Evolutionary conservation across 1,140 invertebrate species (phyloP).

Genomic region (Trachymyrmex cornetzi): DNA sequence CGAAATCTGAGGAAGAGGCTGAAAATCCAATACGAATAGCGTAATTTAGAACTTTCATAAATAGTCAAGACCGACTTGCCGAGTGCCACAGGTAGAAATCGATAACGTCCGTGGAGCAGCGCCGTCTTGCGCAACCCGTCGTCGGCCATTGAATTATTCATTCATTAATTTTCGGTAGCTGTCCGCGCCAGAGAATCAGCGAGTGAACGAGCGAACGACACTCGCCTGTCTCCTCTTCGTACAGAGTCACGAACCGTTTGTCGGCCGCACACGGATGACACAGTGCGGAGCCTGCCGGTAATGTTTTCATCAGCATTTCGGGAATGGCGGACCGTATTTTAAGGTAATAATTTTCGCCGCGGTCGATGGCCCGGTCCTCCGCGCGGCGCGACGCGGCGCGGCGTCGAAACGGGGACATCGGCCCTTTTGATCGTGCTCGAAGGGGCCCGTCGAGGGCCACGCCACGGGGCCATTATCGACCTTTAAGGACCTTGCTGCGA

Average conservation of each 20-base stretch:
- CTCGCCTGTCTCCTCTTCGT: background rate
- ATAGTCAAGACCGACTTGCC: slow-evolving; percentile 33
- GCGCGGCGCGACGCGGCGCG: slow-evolving; percentile 27
- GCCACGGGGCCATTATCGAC: slow-evolving; percentile 81
- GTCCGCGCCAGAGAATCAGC: slow-evolving; percentile 5
- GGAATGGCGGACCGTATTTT: slow-evolving; percentile 68
- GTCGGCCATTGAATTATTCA: slow-evolving; percentile 60
- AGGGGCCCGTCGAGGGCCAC: slow-evolving; percentile 69
- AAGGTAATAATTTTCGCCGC: slow-evolving; percentile 72
- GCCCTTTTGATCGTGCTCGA: slow-evolving; percentile 75
- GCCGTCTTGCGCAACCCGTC: slow-evolving; percentile 51
- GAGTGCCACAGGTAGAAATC: slow-evolving; percentile 55
- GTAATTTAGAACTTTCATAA: slow-evolving; percentile 49
- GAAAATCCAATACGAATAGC: slow-evolving; percentile 15
- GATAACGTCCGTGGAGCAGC: slow-evolving; percentile 33
- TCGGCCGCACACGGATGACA: slow-evolving; percentile 30
- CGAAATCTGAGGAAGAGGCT: background rate
- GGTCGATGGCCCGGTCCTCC: slow-evolving; percentile 62
- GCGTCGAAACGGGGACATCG: slow-evolving; percentile 80
- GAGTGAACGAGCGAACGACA: background rate
- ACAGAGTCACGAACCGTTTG: background rate
- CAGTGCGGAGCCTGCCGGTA: slow-evolving; percentile 46
- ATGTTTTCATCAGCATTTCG: slow-evolving; percentile 76
- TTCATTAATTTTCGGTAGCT: slow-evolving; percentile 61
- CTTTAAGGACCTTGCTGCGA: slow-evolving; percentile 84